Percentiles rank a stretch among this genome's conserved stretches.
Conservation (phyloP, 2,888 invertebrate genomes). For the Euzophera pinguis region DNA sequence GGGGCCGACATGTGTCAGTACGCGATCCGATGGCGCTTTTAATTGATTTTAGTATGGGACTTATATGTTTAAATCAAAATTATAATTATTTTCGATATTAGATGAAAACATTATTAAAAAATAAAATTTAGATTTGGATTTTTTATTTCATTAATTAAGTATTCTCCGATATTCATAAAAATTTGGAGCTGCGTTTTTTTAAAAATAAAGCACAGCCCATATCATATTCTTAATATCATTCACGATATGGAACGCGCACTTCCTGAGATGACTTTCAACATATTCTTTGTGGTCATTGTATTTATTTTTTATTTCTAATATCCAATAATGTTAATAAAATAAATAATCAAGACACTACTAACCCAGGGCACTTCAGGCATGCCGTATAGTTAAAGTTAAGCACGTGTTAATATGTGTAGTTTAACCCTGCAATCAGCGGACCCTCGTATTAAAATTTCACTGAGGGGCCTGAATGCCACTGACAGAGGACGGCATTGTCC, state of each 20-base stretch:
- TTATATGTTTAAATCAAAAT: slow-evolving; percentile 25
- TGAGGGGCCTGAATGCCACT: slow-evolving; percentile 62
- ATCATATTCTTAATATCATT: no score
- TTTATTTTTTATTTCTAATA: no score
- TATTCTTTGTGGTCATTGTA: no score
- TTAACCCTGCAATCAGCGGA: slow-evolving; percentile 36
- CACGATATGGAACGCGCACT: no score
- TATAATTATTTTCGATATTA: not conserved
- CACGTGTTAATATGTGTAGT: slow-evolving; percentile 37
- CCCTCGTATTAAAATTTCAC: slow-evolving; percentile 58
- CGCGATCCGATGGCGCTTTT: slow-evolving; percentile 75
- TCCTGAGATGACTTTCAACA: no score
- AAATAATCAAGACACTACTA: not conserved
- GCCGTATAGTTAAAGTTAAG: slow-evolving; percentile 24
- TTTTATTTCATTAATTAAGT: no score
- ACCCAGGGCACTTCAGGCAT: slow-evolving; percentile 16
- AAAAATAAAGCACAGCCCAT: no score
- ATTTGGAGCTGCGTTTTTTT: no score
- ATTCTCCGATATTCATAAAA: no score
- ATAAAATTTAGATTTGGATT: no score
- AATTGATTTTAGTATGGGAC: slow-evolving; percentile 71
- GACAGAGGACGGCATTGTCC: slow-evolving; percentile 74
- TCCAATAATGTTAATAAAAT: no score
- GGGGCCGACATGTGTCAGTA: slow-evolving; percentile 81
- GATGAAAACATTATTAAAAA: not conserved